phyloP scores from a whole-genome alignment of 2,113 vertebrate genomes.

The Coptodon bakossiorum region DNA sequence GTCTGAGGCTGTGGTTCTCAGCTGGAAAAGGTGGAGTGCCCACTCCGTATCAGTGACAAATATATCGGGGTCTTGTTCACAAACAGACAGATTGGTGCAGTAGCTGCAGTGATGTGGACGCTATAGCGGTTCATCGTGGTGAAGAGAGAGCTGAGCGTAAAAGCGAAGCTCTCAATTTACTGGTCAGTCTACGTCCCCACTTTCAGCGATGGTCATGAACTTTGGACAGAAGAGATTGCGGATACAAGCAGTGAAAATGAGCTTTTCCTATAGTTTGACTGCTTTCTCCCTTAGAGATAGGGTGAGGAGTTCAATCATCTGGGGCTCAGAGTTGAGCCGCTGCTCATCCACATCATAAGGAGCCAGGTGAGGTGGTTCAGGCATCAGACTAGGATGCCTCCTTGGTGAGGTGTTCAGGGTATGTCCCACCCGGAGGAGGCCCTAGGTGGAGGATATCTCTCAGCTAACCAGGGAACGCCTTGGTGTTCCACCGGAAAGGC shows the following conservation, averaged over 20 bases:
- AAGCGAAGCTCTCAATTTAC: not conserved
- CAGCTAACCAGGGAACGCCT: not conserved
- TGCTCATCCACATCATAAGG: not conserved
- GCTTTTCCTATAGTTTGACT: not conserved
- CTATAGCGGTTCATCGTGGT: not conserved
- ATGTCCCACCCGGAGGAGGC: fast-evolving
- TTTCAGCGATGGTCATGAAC: not conserved
- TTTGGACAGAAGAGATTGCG: not conserved
- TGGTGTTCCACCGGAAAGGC: not conserved
- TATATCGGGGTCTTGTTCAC: not conserved
- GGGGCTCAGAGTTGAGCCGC: not conserved
- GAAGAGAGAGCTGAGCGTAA: not conserved
- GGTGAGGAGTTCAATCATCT: not conserved
- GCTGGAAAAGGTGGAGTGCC: not conserved
- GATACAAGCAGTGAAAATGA: not conserved
- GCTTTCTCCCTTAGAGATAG: not conserved
- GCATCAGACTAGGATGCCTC: not conserved
- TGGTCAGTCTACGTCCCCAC: not conserved
- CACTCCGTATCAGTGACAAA: not conserved
- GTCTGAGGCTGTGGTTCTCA: not conserved
- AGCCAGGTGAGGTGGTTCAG: not conserved
- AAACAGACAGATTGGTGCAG: not conserved
- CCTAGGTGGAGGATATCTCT: not conserved
- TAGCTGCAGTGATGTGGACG: not conserved
- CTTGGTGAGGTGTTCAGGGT: not conserved